Evolutionary conservation across 2,113 vertebrate species (phyloP).

Genomic region (Cyprinodon variegatus): DNA sequence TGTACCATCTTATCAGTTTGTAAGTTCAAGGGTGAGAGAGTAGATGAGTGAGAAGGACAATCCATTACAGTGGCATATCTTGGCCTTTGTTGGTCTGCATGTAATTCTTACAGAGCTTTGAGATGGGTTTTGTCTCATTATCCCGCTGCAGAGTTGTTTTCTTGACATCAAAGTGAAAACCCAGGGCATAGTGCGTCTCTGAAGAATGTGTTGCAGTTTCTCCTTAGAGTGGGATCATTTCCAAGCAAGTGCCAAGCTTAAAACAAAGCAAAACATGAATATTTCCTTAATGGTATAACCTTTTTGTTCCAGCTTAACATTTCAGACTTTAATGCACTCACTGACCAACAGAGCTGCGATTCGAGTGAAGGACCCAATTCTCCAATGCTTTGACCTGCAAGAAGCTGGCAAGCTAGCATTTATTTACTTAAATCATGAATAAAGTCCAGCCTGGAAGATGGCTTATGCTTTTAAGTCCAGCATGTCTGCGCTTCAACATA

Average conservation of each 20-base stretch:
- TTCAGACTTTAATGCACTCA: conserved; percentile 1
- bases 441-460: neutral
- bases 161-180: neutral
- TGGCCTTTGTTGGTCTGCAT: neutral
- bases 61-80: neutral
- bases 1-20: neutral
- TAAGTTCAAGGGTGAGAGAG: neutral
- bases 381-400: neutral
- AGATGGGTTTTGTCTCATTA: neutral
- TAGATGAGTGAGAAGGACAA: neutral
- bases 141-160: neutral
- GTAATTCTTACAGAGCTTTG: neutral
- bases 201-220: neutral
- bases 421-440: neutral
- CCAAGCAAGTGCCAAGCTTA: neutral
- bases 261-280: neutral
- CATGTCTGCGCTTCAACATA: no score
- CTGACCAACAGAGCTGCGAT: neutral
- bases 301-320: neutral
- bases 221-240: neutral
- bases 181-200: neutral
- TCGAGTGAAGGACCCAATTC: neutral
- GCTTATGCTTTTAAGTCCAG: neutral
- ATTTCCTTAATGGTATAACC: neutral
- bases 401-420: neutral